Base-by-base conservation (phyloP, 1,140 invertebrate genomes). In the Phymastichus coffea region DNA sequence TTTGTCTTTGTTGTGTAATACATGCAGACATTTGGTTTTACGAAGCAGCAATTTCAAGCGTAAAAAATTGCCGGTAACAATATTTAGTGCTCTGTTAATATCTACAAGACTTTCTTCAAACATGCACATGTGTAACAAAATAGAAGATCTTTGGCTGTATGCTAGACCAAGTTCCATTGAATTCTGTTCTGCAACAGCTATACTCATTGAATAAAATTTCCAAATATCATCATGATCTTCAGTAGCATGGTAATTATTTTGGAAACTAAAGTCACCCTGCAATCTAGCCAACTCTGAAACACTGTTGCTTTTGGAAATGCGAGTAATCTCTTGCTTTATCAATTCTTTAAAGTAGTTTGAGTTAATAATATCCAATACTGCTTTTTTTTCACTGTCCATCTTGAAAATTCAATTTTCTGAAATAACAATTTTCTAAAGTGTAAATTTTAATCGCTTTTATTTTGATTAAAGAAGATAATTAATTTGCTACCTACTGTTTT, bases 121-220 rank as follows among this genome's bases (percentile, higher is more conserved):
- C 30, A 86, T 81, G 53, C 82, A 76, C 63, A 86, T 70, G 66
- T 84, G 76, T 66, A 84, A 86, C 22, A 88, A 80, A 10, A 87
- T 82, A 30, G 86, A 87, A 22, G 88, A 89, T 66, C 88, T 82
- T 69, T 90, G 90, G 10, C 83, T 86, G 72, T 86, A 83, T 19
- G 86, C 86, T 35, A 88, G 73, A 33, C 80, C 76, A 61, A 87
- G 79, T 66, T 83, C 76, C 66, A 84, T 76, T 23, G 84, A 85
- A 30, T 76, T 70, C 12, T 69, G 64, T 53, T 80, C 78, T 19
- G 86, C 84, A 74, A 78, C 77, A 15, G 82, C 76, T 58, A 87
- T 76, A 62, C 86, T 84, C 68, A 84, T 78, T 53, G 86, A 86
- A 69, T 88, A 88, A 81, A 62, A 22, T 44, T 66, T 35, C 0